Base-by-base conservation (phyloP, 2,113 vertebrate genomes). In the Ciconia stormi region DNA sequence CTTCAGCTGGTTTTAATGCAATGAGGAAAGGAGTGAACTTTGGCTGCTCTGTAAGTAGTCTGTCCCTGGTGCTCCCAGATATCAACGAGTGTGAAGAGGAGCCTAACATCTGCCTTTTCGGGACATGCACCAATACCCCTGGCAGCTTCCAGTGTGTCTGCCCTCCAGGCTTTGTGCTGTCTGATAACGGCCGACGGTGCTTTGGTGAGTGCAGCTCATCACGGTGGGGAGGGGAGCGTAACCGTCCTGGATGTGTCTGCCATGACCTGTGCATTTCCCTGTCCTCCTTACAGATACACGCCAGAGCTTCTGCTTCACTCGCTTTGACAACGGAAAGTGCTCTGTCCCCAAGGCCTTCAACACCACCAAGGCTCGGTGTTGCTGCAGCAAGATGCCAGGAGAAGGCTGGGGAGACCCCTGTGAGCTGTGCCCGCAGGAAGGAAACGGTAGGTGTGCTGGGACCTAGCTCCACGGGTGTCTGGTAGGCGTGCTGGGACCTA, bases 331-430 rank as follows among this genome's bases (percentile, higher is more conserved):
- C 0, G 98, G 99, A 6, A 99, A 99, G 96, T 99, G 99, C 90
- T 98, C 98, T 0, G 98, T 98, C 32, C 99, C 99, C 87, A 99
- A 99, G 91, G 98, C 99, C 55, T 99, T 99, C 95, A 99, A 99
- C 98, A 99, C 98, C 89, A 99, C 99, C 90, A 99, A 99, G 95
- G 98, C 98, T 78, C 98, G 98, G 93, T 99, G 99, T 95, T 99
- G 99, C 94, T 99, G 99, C 97, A 99, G 99, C 97, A 99, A 98
- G 96, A 99, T 99, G 98, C 99, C 99, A 0, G 99, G 99, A 2
- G 99, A 99, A 93, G 99, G 99, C 30, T 99, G 99, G 99, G 99
- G 99, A 2, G 98, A 99, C 27, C 99, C 99, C n/a, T 99, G 99
- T 9, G 99, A 99, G 94, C 98, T 99, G 85, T 99, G 99, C 82